These are phyloP conservation scores for Tetramorium simillimum DNA, from an alignment of 1,140 invertebrate species.

Conservation along the genomic window DNA sequence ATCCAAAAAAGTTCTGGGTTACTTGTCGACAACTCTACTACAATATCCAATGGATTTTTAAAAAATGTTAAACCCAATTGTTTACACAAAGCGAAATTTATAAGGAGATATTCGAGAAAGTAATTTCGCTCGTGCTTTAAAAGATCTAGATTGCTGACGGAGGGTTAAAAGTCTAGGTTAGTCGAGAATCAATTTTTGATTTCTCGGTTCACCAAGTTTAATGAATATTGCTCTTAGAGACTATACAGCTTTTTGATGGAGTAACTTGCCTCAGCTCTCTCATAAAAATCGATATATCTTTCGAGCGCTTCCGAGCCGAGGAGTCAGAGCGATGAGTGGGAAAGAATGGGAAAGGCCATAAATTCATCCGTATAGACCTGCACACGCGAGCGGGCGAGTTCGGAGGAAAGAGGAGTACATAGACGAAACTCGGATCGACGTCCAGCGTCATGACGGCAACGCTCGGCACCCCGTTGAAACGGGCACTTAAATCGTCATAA, in stretches of 20 bases:
- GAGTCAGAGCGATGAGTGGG: background rate
- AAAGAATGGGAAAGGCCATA: slow-evolving; percentile 41
- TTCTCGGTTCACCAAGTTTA: background rate
- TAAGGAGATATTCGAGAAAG: too few species aligned
- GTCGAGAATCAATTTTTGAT: slow-evolving; percentile 6
- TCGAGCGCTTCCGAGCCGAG: background rate
- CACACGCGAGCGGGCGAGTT: slow-evolving; percentile 6
- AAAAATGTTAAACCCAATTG: too few species aligned
- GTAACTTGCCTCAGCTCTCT: background rate
- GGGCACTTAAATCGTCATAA: slow-evolving; percentile 62
- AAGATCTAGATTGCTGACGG: too few species aligned
- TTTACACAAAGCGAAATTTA: too few species aligned
- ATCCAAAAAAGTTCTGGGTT: too few species aligned
- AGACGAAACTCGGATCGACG: slow-evolving; percentile 44
- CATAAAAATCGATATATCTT: slow-evolving; percentile 49
- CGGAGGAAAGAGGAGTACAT: slow-evolving; percentile 27
- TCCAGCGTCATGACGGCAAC: slow-evolving; percentile 40
- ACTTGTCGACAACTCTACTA: too few species aligned
- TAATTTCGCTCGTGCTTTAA: too few species aligned
- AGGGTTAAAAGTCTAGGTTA: background rate
- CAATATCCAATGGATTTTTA: too few species aligned
- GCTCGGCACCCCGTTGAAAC: slow-evolving; percentile 55
- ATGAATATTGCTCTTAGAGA: background rate
- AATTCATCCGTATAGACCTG: slow-evolving; percentile 20
- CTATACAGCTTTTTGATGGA: slow-evolving; percentile 4